Percentiles rank a stretch among this genome's conserved stretches.
Evolutionary conservation across 1,140 invertebrate species (phyloP).

Genomic region (Drosophila tristis): DNA sequence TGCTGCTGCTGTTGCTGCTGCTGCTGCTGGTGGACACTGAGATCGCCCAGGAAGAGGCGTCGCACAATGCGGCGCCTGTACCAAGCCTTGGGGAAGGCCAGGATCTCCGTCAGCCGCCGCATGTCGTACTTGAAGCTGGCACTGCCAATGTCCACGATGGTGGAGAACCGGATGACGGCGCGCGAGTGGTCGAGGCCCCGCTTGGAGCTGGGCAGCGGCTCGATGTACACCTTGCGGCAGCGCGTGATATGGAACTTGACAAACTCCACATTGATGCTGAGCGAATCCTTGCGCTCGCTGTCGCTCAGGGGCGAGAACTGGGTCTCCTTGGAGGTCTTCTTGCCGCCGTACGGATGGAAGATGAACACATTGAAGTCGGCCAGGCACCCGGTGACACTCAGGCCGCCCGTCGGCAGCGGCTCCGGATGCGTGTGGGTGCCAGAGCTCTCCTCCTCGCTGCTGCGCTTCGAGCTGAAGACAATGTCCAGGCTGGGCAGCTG

Average conservation of each 20-base stretch:
- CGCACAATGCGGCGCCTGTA: constrained; percentile 96
- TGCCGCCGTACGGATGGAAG: constrained; percentile 98
- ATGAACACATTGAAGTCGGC: constrained; percentile 99
- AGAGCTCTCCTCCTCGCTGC: constrained; percentile 86
- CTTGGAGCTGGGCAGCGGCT: constrained; percentile 85
- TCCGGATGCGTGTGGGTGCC: constrained; percentile 56
- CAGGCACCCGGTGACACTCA: constrained; percentile 96
- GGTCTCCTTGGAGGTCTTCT: constrained; percentile 92
- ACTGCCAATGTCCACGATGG: constrained; percentile 98
- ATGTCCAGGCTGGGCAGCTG: constrained; percentile 97
- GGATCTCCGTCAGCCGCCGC: constrained; percentile 97
- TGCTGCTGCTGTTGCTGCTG: constrained; percentile 54
- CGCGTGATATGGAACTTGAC: constrained; percentile 97
- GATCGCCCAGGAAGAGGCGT: constrained; percentile 96
- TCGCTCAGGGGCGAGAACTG: constrained; percentile 95
- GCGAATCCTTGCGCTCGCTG: constrained; percentile 96
- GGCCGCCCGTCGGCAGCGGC: constrained; percentile 66
- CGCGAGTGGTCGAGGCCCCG: constrained; percentile 86
- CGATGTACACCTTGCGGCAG: constrained; percentile 93
- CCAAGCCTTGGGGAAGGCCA: constrained; percentile 99
- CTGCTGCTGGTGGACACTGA: constrained; percentile 86
- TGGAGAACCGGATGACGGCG: constrained; percentile 95
- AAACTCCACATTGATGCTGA: constrained; percentile 98
- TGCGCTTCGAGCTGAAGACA: constrained; percentile 95
- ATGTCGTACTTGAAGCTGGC: constrained; percentile 99